Conservation (phyloP, 2,797 vertebrate species). For the Sebastes kiyomatsui region DNA sequence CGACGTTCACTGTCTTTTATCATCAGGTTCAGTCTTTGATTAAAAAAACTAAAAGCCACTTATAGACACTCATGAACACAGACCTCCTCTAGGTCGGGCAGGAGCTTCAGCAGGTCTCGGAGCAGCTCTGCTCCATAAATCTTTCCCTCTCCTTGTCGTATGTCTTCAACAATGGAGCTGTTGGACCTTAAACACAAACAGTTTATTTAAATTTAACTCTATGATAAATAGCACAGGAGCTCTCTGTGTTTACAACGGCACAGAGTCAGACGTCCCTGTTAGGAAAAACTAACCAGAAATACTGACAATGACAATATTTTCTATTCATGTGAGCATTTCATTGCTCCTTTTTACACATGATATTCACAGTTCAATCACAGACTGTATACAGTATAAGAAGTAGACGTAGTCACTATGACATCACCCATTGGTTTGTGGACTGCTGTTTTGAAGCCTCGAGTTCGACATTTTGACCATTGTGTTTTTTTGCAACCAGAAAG, state of each 20-base stretch:
- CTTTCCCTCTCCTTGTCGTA: conserved; percentile 88
- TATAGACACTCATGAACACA: conserved; percentile 27
- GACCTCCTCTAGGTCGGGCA: conserved; percentile 96
- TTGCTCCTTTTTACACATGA: too few relatives aligned
- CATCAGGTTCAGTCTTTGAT: not conserved
- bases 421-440: too few relatives aligned
- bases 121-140: conserved; percentile 89
- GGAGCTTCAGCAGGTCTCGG: conserved; percentile 93
- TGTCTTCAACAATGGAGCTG: conserved; percentile 92
- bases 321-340: too few relatives aligned
- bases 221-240: conserved; percentile 41
- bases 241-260: not conserved
- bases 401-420: too few relatives aligned
- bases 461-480: too few relatives aligned
- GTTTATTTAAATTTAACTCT: conserved; percentile 6
- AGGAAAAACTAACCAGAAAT: not conserved
- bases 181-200: conserved; percentile 85
- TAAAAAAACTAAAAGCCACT: not conserved
- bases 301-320: too few relatives aligned
- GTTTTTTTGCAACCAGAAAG: too few relatives aligned
- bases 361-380: too few relatives aligned
- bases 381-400: too few relatives aligned
- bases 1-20: conserved; percentile 31
- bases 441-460: too few relatives aligned
- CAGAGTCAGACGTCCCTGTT: not conserved